Evolutionary conservation across 1,140 invertebrate species (phyloP), one percentile per base, ranked within the genome.

Genomic region (Paralvinella palmiformis): DNA sequence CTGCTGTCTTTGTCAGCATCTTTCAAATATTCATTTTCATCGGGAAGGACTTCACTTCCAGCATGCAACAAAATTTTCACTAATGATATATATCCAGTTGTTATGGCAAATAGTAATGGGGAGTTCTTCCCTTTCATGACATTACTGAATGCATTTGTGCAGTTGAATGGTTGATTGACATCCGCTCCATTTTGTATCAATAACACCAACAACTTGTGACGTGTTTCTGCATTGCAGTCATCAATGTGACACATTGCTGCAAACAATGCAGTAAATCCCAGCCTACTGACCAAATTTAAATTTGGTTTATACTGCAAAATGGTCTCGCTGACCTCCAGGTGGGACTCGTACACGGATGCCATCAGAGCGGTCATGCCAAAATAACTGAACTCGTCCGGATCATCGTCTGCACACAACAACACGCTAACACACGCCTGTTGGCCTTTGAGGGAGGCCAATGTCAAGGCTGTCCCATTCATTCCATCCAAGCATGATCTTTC

Each of bases 41-140:
- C 24, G 58, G 20, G 24, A 20, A 22, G 22, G 33, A 60, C 33
- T 20, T 7, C 22, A 45, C 20, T 32, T 2, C 58, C 58, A 24
- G 62, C 62, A n/a, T 22, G n/a, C 4, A 63, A 52, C 3, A 63
- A 52, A 20, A 63, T 55, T n/a, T 27, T n/a, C 17, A 63, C 62
- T 15, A 63, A 20, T 2, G 62, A 63, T 5, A 44, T 55, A 35
- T 63, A 63, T 24, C 62, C 62, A 36, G 37, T 35, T n/a, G 22
- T n/a, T 17, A 63, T 33, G 50, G 50, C 62, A 37, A 63, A 63
- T n/a, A 52, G 57, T 32, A 63, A 35, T 10, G 62, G 50, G 50
- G 50, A 63, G 62, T 63, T 63, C 3, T 35, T 15, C 50, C 62
- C 62, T 32, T 56, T 56, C 27, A 52, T 63, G 50, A 50, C 32